These are phyloP conservation scores for Chironomus riparius DNA, from an alignment of 2,888 invertebrate species.

Conservation along the genomic window DNA sequence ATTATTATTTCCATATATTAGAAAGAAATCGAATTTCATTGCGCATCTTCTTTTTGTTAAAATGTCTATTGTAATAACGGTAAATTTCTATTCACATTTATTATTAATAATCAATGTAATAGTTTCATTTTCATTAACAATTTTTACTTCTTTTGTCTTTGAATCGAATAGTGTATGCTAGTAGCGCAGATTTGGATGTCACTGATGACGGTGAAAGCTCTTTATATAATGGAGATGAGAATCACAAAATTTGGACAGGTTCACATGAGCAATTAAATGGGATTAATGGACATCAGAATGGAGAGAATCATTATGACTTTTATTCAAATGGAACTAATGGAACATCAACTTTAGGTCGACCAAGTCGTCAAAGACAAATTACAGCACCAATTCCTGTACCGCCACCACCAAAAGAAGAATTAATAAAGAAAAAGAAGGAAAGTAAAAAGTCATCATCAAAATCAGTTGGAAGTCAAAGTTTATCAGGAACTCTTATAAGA, in stretches of 20 bases:
- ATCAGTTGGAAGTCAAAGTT: slow-evolving; percentile 39
- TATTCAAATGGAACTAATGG: slow-evolving; percentile 28
- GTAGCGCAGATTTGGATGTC: slow-evolving; percentile 44
- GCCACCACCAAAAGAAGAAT: slow-evolving; percentile 66
- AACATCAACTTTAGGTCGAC: slow-evolving; percentile 50
- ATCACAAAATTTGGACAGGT: slow-evolving; percentile 89
- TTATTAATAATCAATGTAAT: no score
- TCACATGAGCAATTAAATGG: slow-evolving; percentile 64
- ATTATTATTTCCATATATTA: no score
- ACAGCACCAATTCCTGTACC: slow-evolving; percentile 70
- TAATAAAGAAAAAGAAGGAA: slow-evolving; percentile 52
- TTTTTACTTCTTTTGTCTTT: slow-evolving; percentile 18
- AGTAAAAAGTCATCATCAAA: slow-evolving; percentile 40
- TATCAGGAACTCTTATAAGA: slow-evolving; percentile 42
- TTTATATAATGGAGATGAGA: slow-evolving; percentile 82
- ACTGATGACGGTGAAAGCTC: slow-evolving; percentile 65
- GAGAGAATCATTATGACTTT: slow-evolving; percentile 60
- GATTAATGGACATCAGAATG: slow-evolving; percentile 53
- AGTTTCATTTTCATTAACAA: not conserved
- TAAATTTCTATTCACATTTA: no score
- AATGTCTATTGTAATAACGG: no score
- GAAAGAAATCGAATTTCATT: no score
- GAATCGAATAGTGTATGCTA: slow-evolving; percentile 39
- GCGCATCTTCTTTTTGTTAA: no score
- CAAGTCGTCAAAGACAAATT: slow-evolving; percentile 72